Evolutionary conservation across 2,888 invertebrate species (phyloP).

Genomic region (Tetragonisca angustula): DNA sequence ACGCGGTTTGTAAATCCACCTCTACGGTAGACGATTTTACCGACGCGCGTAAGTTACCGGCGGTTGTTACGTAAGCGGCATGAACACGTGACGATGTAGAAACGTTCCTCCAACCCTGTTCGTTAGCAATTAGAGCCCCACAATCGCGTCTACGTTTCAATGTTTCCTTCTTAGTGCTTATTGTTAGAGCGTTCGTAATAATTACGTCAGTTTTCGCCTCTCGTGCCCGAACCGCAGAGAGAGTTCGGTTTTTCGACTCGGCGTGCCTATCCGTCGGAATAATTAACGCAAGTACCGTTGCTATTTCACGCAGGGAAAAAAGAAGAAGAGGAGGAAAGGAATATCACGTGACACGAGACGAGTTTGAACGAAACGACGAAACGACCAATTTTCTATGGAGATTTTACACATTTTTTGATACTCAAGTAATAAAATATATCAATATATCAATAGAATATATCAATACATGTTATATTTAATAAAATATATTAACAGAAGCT

Average conservation of each 20-base stretch:
- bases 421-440: no score
- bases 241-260: not conserved
- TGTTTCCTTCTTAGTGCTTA: constrained; percentile 47
- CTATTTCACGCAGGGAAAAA: not conserved
- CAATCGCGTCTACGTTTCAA: constrained; percentile 37
- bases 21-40: constrained; percentile 37
- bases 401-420: no score
- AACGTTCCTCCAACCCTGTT: constrained; percentile 19
- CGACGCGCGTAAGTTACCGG: not conserved
- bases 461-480: no score
- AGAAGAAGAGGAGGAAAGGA: not conserved
- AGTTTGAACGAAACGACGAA: no score
- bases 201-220: constrained; percentile 26
- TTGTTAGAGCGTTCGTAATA: constrained; percentile 45
- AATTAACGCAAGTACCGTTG: constrained; percentile 6
- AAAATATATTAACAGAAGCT: no score
- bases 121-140: constrained; percentile 48
- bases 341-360: no score
- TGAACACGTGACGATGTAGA: constrained; percentile 30
- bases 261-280: not conserved
- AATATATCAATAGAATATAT: no score
- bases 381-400: no score
- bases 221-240: not conserved
- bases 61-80: constrained; percentile 20
- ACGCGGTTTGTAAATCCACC: constrained; percentile 14